Evolutionary conservation across 2,888 invertebrate species (phyloP), one percentile per base, ranked within the genome.

Genomic region (Rugalucina vietnamica): DNA sequence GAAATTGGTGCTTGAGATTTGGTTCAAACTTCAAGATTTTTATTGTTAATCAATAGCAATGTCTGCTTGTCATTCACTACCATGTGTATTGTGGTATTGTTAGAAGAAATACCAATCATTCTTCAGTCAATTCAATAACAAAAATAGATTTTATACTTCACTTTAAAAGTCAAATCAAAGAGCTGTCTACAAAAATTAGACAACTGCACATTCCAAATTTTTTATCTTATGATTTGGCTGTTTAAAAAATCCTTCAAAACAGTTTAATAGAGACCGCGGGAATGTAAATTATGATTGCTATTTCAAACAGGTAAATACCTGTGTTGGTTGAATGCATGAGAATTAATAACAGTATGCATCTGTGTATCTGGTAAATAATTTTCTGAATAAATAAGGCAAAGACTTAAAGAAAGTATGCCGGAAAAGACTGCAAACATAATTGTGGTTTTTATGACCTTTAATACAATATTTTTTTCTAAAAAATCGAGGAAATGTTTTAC

Each of bases 221-320:
- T 60, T 29, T 27, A 43, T 43, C 43, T 43, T 18, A 12, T 43
- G 24, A 60, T 24, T 60, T n/a, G 24, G 60, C 24, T 60, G 60
- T 60, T 27, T 60, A 24, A 60, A 60, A 60, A n/a, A 43, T 43
- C 10, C 43, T 43, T 12, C n/a, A n/a, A 54, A 60, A 24, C 29
- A n/a, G n/a, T n/a, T n/a, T n/a, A n/a, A n/a, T n/a, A 29, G 3
- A 27, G 4, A 60, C 27, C 29, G 43, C 34, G 65, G 39, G 73
- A 73, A 85, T 85, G 76, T 60, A 18, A 79, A 65, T 57, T 76
- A 85, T 85, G 82, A n/a, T 18, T 54, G 80, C 76, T 76, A 82
- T 85, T 74, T 70, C 21, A 37, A n/a, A 74, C 81, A 74, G 76
- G 85, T 82, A 73, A 79, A 74, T 82, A 81, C 85, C 79, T 85